These are phyloP conservation scores for Zaprionus tsacasi DNA, from an alignment of 1,140 invertebrate species.

Conservation along the genomic window DNA sequence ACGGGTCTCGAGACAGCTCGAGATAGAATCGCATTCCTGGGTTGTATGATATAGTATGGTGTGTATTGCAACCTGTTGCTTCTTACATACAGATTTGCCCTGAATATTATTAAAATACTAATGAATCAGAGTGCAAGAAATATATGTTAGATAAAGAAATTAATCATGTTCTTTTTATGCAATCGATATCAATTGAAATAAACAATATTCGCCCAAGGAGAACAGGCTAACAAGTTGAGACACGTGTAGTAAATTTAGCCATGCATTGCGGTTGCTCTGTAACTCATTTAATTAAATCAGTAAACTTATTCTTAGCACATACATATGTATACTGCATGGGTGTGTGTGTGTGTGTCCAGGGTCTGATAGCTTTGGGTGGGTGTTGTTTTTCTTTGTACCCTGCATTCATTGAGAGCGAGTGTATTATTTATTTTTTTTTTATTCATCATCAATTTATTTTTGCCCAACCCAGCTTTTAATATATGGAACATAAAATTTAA, in stretches of 20 bases:
- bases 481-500: no score
- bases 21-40: background rate
- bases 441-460: background rate
- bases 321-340: background rate
- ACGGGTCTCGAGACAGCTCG: conserved; percentile 3
- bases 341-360: conserved; percentile 8
- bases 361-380: conserved; percentile 11
- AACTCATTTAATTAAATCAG: conserved; percentile 49
- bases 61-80: background rate
- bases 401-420: background rate
- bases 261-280: conserved; percentile 8
- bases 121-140: background rate
- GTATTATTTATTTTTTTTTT: background rate
- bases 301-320: conserved; percentile 42
- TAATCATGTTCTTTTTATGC: background rate
- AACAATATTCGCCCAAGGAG: background rate
- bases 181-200: background rate
- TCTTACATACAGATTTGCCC: background rate
- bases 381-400: background rate
- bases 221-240: background rate
- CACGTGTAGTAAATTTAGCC: background rate
- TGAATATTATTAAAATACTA: background rate
- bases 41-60: background rate
- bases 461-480: no score
- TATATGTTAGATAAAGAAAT: background rate